Conservation (phyloP, 2,113 vertebrate species). For the Apus apus region DNA sequence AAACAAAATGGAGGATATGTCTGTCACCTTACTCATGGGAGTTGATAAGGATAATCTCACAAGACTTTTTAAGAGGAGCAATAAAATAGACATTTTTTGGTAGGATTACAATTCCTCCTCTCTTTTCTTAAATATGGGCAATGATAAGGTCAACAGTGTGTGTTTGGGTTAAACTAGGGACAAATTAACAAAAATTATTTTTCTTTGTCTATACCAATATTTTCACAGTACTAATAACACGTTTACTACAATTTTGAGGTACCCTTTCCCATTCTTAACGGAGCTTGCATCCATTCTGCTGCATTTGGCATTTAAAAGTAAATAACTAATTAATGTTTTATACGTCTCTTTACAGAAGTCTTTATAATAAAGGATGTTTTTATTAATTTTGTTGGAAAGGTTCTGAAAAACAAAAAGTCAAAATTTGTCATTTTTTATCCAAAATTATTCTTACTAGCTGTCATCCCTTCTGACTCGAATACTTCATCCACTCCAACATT, state of each 20-base stretch:
- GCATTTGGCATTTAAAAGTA: background rate
- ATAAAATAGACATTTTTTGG: background rate
- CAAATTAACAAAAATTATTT: background rate
- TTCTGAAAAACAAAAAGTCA: background rate
- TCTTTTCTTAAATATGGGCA: background rate
- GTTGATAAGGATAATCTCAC: background rate
- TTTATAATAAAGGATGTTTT: background rate
- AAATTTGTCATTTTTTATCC: background rate
- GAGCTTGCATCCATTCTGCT: background rate
- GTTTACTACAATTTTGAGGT: background rate
- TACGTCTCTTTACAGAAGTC: background rate
- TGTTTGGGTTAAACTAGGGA: background rate
- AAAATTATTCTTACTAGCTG: background rate
- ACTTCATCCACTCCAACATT: background rate
- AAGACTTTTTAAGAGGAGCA: background rate
- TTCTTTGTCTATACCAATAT: background rate
- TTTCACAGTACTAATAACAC: background rate
- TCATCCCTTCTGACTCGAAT: background rate
- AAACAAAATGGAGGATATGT: background rate
- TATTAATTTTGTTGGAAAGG: background rate
- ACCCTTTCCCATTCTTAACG: background rate
- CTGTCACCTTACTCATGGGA: background rate
- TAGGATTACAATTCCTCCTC: background rate
- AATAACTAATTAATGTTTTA: background rate
- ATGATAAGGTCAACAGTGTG: background rate